A percentile compares a stretch with the other conserved stretches of the same genome.
phyloP scores from a whole-genome alignment of 2,113 vertebrate species.

The Gnathonemus longibarbis region DNA sequence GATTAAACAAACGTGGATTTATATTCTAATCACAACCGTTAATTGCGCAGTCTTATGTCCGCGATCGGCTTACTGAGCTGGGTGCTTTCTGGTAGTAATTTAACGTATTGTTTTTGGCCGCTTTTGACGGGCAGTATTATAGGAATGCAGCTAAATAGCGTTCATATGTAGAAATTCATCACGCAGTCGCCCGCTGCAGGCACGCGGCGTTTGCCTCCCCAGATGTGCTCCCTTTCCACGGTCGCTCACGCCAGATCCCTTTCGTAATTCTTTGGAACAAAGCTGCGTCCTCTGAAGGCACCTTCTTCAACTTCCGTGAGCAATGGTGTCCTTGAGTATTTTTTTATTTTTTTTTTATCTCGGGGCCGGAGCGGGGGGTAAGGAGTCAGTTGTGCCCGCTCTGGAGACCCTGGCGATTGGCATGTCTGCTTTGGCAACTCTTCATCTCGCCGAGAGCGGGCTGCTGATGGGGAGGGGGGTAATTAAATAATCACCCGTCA shows the following conservation, averaged over 20 bases:
- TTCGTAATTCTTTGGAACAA: conserved; percentile 1
- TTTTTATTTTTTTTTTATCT: not conserved
- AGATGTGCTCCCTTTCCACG: not conserved
- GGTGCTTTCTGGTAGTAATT: conserved; percentile 14
- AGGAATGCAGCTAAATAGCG: not conserved
- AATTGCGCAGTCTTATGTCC: not conserved
- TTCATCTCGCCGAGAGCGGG: conserved; percentile 51
- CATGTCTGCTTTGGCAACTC: conserved; percentile 63
- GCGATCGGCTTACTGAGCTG: not conserved
- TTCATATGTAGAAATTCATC: conserved; percentile 22
- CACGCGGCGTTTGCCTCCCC: not conserved
- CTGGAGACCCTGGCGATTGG: conserved; percentile 46
- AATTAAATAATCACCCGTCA: conserved; percentile 58
- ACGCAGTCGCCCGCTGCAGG: too few relatives aligned
- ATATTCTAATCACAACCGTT: not conserved
- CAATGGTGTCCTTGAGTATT: conserved; percentile 63
- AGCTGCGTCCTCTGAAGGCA: conserved; percentile 48
- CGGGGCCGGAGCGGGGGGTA: conserved; percentile 12
- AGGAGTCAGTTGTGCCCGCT: conserved; percentile 40
- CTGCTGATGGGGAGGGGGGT: conserved; percentile 38
- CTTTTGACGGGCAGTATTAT: not conserved
- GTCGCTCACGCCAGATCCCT: not conserved
- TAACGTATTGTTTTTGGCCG: not conserved
- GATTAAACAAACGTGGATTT: not conserved
- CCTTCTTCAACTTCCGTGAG: conserved; percentile 54